phyloP scores from a whole-genome alignment of 1,140 invertebrate species.

The Drosophila ambigua region DNA sequence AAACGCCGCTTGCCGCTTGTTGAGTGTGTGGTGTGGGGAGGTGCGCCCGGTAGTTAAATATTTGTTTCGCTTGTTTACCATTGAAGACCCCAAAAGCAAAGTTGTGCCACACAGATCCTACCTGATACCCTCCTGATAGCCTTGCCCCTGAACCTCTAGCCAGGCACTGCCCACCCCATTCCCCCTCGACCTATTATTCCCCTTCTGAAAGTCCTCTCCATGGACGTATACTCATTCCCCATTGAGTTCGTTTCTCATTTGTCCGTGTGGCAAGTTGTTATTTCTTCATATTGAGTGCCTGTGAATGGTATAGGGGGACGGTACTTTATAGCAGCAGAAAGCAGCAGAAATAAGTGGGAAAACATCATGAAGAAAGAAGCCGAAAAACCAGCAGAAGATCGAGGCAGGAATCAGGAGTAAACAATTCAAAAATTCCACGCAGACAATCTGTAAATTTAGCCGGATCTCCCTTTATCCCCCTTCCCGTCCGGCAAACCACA shows the following conservation, averaged over 20 bases:
- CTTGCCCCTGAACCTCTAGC: neutral
- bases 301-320: conserved; percentile 27
- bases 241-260: conserved; percentile 21
- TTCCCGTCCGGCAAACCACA: neutral
- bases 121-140: neutral
- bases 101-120: conserved; percentile 29
- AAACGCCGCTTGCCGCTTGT: conserved; percentile 28
- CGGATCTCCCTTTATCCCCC: neutral
- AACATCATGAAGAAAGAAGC: neutral
- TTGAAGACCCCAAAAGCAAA: conserved; percentile 72
- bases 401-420: no score
- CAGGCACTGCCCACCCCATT: no score
- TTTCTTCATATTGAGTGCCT: conserved; percentile 76
- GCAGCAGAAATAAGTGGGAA: neutral
- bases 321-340: conserved; percentile 6
- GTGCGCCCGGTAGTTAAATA: conserved; percentile 68
- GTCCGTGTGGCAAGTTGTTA: conserved; percentile 66
- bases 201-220: no score
- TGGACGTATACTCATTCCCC: no score
- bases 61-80: conserved; percentile 76
- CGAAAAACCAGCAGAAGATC: conserved; percentile 2
- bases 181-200: conserved; percentile 22
- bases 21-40: no score
- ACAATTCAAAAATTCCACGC: no score
- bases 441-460: neutral